Evolutionary conservation across 1,140 invertebrate species (phyloP), one percentile per base, ranked within the genome.

Genomic region (Scaptomyza hsui): DNA sequence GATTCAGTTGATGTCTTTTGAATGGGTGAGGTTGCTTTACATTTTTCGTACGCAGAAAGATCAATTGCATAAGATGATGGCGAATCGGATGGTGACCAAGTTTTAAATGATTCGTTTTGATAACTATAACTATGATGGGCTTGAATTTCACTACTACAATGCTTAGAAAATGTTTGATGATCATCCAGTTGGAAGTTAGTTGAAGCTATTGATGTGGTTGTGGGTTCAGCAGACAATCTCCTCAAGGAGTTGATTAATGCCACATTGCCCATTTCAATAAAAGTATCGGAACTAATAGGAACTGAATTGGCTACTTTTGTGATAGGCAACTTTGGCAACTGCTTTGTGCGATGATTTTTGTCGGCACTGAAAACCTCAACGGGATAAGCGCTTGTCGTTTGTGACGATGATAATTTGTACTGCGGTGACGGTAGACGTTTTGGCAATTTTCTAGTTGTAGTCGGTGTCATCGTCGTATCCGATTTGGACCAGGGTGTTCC

Each of bases 371-470:
- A 26, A 26, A 26, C 5, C 5, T 1, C 4, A 7, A 7, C 7
- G 6, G 6, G 26, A 29, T 29, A n/a, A n/a, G n/a, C n/a, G n/a
- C n/a, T 24, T 24, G 24, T 24, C 4, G 29, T 12, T 10, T 7
- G 47, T 52, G 16, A 41, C 21, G 48, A 12, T 48, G 53, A 16
- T 57, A 72, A 39, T 53, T 71, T 82, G 15, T 51, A 70, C 41
- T 75, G 68, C 13, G 80, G 78, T 35, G 78, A 72, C 21, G 80
- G 83, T 39, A 89, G 53, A 82, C 67, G 72, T 67, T 90, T 90
- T 76, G 89, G 89, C 78, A 90, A 90, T 90, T 90, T 90, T 79
- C 89, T 89, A 77, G 72, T 61, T 61, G 75, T 77, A 10, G 78
- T 59, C 26, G 55, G 10, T 26, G 63, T 53, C 29, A 61, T 3